Base-by-base conservation (phyloP, 2,888 invertebrate species). In the Camptogramma bilineatum region DNA sequence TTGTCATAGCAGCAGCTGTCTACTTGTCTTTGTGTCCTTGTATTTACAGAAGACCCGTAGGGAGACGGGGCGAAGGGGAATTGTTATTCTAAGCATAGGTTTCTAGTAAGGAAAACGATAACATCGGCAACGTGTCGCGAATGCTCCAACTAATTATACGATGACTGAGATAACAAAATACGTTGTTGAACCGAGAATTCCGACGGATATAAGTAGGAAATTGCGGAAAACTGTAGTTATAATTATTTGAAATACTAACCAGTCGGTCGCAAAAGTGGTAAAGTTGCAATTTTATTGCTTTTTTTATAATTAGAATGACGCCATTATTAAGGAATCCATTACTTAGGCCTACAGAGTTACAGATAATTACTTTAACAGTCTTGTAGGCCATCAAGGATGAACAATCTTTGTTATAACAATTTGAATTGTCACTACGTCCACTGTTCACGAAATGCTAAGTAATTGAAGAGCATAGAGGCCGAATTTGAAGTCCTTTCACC, bases 81-180 rank as follows among this genome's bases (percentile, higher is more conserved):
- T 63, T 64, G 52, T 59, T 64, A 64, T 64, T 69, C 72, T 54
- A 46, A 59, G 13, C 72, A 55, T 57, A 59, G 31, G 52, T 62
- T 66, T 59, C 44, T 52, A 50, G 65, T 56, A 61, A 71, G 71
- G 71, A 62, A 75, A 68, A 72, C 54, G 66, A 74, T 71, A 71
- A 47, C 63, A 67, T 71, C 71, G 64, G 42, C 42, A 71, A 78
- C 84, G 80, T 82, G 84, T 68, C 54, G 61, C 53, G 80, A 79
- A 82, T 83, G 68, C 71, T 70, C 79, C 77, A 79, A 73, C 75
- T 81, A 80, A 84, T 81, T 80, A 80, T 77, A 78, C 72, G 78
- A 77, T 55, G 47, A 19, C 34, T 81, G 71, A 71, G 79, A 81
- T 80, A 80, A 67, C 48, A 50, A 57, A 51, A 58, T 39, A 13